A percentile compares a stretch with the other conserved stretches of the same genome.
These are phyloP conservation scores for Campaea margaritaria DNA, from an alignment of 2,888 invertebrate genomes.

Conservation along the genomic window DNA sequence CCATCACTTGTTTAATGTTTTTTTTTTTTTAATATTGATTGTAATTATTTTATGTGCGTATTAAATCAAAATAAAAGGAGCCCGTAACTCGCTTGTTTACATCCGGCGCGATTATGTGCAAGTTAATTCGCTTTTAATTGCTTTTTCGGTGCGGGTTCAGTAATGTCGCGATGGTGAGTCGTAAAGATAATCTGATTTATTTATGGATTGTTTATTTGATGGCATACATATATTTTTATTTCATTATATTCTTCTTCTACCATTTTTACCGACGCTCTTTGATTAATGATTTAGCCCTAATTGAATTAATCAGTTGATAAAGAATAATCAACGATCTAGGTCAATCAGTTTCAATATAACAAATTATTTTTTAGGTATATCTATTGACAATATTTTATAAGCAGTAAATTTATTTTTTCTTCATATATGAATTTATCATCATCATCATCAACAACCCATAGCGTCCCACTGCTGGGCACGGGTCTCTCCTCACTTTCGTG, in stretches of 20 bases:
- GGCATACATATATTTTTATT: conserved; percentile 4
- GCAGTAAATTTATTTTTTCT: no score
- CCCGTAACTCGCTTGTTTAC: conserved; percentile 50
- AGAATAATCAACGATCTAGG: neutral
- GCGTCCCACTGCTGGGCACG: no score
- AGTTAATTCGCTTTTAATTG: conserved; percentile 36
- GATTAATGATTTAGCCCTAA: neutral
- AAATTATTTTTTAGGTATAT: no score
- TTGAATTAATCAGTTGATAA: neutral
- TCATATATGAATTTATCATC: no score
- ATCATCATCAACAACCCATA: no score
- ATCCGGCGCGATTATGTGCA: conserved; percentile 36
- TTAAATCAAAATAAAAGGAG: conserved; percentile 49
- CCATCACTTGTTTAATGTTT: conserved; percentile 42
- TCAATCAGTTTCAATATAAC: no score
- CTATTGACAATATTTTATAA: no score
- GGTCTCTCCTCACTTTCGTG: no score
- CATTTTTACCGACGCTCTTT: neutral
- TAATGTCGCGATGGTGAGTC: conserved; percentile 27
- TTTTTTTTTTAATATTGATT: conserved; percentile 44
- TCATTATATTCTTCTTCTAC: neutral
- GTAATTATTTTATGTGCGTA: conserved; percentile 45
- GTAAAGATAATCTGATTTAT: conserved; percentile 31
- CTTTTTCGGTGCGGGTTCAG: conserved; percentile 35
- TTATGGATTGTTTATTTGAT: conserved; percentile 5